Percentiles rank a stretch among this genome's conserved stretches.
Evolutionary conservation across 35 echinoderm and acorn worm genomes (phyloP).

Genomic region (Lytechinus variegatus): DNA sequence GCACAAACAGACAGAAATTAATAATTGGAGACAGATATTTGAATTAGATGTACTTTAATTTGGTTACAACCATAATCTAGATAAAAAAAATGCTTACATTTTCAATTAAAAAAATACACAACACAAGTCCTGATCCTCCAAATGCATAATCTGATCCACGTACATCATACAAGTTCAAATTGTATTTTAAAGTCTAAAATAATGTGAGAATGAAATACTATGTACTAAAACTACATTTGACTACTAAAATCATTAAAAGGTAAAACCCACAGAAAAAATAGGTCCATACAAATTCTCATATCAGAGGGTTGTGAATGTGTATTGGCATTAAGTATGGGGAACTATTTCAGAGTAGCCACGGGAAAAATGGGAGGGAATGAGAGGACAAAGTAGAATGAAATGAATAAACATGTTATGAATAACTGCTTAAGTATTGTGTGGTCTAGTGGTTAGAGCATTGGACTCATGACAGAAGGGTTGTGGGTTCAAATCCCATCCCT

Average conservation of each 20-base stretch:
- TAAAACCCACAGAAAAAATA: not conserved
- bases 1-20: not conserved
- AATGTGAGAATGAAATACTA: not conserved
- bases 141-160: not conserved
- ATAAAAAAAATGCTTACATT: not conserved
- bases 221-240: not conserved
- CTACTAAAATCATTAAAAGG: not conserved
- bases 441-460: too few species aligned
- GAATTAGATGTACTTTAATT: constrained; percentile 23
- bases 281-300: not conserved
- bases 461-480: too few species aligned
- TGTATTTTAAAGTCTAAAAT: not conserved
- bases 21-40: not conserved
- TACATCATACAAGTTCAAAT: constrained; percentile 10
- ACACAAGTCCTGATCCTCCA: not conserved
- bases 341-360: not conserved
- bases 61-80: constrained; percentile 26
- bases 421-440: too few species aligned
- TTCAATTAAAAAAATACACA: not conserved
- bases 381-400: too few species aligned
- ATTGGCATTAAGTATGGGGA: not conserved
- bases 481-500: too few species aligned
- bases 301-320: too few species aligned
- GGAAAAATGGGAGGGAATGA: not conserved
- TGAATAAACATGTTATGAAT: too few species aligned